A percentile compares a stretch with the other conserved stretches of the same genome.
These are phyloP conservation scores for Gymnocephalus cernua DNA, from an alignment of 2,113 vertebrate genomes.

Conservation along the genomic window DNA sequence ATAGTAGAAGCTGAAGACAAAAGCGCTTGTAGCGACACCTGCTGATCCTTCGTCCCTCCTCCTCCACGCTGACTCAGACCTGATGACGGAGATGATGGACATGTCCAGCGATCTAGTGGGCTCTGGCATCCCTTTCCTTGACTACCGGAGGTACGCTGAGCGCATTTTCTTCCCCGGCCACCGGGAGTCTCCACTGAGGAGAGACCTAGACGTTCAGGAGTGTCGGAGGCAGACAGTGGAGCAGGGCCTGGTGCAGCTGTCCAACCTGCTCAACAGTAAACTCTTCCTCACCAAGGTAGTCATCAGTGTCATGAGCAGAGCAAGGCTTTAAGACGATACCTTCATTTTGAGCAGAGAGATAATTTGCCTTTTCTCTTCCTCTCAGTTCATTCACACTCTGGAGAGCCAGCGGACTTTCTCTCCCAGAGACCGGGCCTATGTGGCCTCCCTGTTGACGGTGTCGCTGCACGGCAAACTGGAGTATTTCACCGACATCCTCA, in stretches of 20 bases:
- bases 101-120: conserved; percentile 97
- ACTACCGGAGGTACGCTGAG: conserved; percentile 95
- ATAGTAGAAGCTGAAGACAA: neutral
- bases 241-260: conserved; percentile 96
- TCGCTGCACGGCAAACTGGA: conserved; percentile 96
- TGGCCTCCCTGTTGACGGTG: conserved; percentile 95
- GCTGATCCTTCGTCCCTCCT: neutral
- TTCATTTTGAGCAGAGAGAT: neutral
- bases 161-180: conserved; percentile 98
- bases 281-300: conserved; percentile 98
- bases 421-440: conserved; percentile 93
- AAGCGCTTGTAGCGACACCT: neutral
- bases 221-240: conserved; percentile 94
- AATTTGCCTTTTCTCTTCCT: neutral
- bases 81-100: conserved; percentile 99
- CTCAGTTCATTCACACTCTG: conserved; percentile 95
- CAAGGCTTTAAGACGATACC: accelerated
- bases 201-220: conserved; percentile 95
- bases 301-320: neutral
- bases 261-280: conserved; percentile 98
- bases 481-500: conserved; percentile 98
- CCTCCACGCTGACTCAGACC: conserved; percentile 82
- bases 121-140: conserved; percentile 96
- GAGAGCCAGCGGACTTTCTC: conserved; percentile 98
- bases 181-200: conserved; percentile 92